A percentile compares a stretch with the other conserved stretches of the same genome.
Evolutionary conservation across 2,113 vertebrate species (phyloP).

Genomic region (human (Homo sapiens)): GRCh38 chr20:39274001-39274500

Average conservation of each 20-base stretch:
- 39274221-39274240: conserved; percentile 64
- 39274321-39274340: background rate
- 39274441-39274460: background rate
- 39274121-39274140: conserved; percentile 48
- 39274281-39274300: conserved; percentile 71
- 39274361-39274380: background rate
- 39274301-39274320: conserved; percentile 57
- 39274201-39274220: conserved; percentile 63
- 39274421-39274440: background rate
- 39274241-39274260: conserved; percentile 68
- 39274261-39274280: conserved; percentile 80
- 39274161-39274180: conserved; percentile 76
- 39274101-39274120: conserved; percentile 74
- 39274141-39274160: conserved; percentile 76
- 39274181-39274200: conserved; percentile 75
- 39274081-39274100: background rate
- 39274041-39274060: background rate
- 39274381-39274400: too few species aligned
- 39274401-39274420: background rate
- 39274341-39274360: conserved; percentile 29
- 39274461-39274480: background rate
- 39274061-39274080: background rate
- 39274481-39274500: background rate
- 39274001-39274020: conserved; percentile 69
- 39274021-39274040: conserved; percentile 71